Conservation (phyloP, 2,888 invertebrate genomes). For the Drosophila formosana region DNA sequence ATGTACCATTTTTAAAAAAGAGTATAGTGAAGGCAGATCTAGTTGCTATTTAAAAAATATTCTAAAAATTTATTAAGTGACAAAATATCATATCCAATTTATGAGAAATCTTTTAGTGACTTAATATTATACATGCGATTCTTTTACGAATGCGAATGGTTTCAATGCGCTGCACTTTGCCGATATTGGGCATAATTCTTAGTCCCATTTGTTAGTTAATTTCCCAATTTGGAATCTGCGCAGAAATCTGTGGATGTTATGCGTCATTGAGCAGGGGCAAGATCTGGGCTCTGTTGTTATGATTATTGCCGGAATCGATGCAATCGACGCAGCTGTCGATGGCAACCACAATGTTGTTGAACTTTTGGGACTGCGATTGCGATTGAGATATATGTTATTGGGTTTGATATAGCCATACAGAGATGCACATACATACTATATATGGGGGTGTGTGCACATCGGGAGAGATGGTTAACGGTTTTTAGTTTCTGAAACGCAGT, state of each 20-base stretch:
- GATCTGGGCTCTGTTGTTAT: not conserved
- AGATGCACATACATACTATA: not conserved
- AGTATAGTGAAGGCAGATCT: too few relatives aligned
- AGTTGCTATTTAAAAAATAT: too few relatives aligned
- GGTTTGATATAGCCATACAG: slow-evolving; percentile 18
- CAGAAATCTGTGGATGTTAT: slow-evolving; percentile 17
- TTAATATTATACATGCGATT: not conserved
- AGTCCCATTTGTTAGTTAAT: slow-evolving; percentile 13
- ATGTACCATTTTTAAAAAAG: too few relatives aligned
- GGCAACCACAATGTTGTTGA: slow-evolving; percentile 21
- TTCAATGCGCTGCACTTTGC: not conserved
- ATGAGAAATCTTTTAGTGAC: not conserved
- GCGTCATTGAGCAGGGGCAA: slow-evolving; percentile 11
- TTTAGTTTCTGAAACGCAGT: slow-evolving; percentile 57
- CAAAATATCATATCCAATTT: too few relatives aligned
- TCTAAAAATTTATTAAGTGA: too few relatives aligned
- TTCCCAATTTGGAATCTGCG: slow-evolving; percentile 4
- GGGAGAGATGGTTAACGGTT: slow-evolving; percentile 29
- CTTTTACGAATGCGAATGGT: too few relatives aligned
- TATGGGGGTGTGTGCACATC: slow-evolving; percentile 20
- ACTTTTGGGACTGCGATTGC: slow-evolving; percentile 3
- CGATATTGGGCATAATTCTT: not conserved
- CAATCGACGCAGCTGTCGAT: slow-evolving; percentile 45
- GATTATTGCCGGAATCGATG: slow-evolving; percentile 8
- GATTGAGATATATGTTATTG: slow-evolving; percentile 21